Conservation (phyloP, 1,140 invertebrate genomes). For the Halesus radiatus region DNA sequence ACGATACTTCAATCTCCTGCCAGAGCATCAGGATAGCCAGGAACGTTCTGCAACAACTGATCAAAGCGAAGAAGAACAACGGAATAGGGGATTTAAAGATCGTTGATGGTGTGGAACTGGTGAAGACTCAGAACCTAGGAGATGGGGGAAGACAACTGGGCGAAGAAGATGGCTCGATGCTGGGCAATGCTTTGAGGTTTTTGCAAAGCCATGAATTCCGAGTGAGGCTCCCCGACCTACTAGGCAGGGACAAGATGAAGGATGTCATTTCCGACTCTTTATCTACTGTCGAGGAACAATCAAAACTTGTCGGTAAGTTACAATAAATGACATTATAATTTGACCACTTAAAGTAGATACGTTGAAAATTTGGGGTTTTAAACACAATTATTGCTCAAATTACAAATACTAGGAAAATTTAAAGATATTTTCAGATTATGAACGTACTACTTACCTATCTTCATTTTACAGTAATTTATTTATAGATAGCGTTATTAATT, state of each 20-base stretch:
- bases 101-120: constrained; percentile 75
- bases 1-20: constrained; percentile 66
- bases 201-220: constrained; percentile 78
- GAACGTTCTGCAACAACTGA: constrained; percentile 66
- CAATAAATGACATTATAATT: neutral
- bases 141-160: constrained; percentile 68
- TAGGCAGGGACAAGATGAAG: constrained; percentile 67
- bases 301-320: constrained; percentile 54
- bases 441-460: no score
- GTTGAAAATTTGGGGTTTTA: neutral
- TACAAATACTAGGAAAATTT: no score
- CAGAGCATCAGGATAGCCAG: constrained; percentile 68
- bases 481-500: no score
- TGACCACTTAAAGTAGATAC: no score
- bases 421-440: no score
- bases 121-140: constrained; percentile 67
- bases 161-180: constrained; percentile 69
- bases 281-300: constrained; percentile 64
- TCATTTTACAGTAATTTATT: no score
- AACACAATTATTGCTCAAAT: neutral
- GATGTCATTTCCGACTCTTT: constrained; percentile 64
- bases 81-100: constrained; percentile 68
- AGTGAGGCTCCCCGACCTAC: constrained; percentile 77
- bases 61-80: constrained; percentile 60
- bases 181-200: constrained; percentile 75